phyloP scores from a whole-genome alignment of 30 jellyfish, hydroid and myxozoan genomes.

The Pelagia noctiluca region DNA sequence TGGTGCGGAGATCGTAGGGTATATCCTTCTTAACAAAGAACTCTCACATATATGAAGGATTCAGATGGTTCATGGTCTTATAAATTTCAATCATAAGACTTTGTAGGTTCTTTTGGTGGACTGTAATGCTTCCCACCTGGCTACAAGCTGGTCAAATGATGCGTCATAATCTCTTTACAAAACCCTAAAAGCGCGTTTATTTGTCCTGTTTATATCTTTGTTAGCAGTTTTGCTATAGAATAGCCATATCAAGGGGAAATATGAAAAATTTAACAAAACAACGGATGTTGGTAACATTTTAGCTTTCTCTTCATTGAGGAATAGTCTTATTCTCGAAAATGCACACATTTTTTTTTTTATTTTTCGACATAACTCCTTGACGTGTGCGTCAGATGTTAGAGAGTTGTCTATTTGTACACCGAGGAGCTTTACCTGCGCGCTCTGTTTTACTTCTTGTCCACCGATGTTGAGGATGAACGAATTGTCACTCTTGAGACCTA shows the following conservation, averaged over 20 bases:
- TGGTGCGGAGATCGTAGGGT: too few relatives aligned
- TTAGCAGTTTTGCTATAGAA: background rate
- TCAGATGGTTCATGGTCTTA: too few relatives aligned
- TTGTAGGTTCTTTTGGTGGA: too few relatives aligned
- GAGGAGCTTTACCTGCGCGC: conserved; percentile 23
- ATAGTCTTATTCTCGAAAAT: conserved; percentile 11
- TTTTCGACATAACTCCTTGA: conserved; percentile 21
- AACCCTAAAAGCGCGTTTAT: too few relatives aligned
- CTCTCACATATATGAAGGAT: too few relatives aligned
- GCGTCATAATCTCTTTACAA: too few relatives aligned
- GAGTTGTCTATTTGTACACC: conserved; percentile 24
- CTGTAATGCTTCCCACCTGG: too few relatives aligned
- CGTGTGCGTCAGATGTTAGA: background rate
- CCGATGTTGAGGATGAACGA: background rate
- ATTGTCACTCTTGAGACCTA: conserved; percentile 20
- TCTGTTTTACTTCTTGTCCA: background rate
- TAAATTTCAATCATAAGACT: too few relatives aligned
- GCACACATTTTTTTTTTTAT: background rate
- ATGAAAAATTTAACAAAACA: conserved; percentile 10
- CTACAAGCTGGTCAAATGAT: too few relatives aligned
- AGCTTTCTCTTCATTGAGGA: conserved; percentile 26
- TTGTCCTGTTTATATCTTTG: background rate
- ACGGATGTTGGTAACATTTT: conserved; percentile 9
- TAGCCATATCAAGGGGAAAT: conserved; percentile 2
- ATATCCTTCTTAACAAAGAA: too few relatives aligned